A percentile compares a stretch with the other conserved stretches of the same genome.
phyloP scores from a whole-genome alignment of 2,888 invertebrate genomes.

The Calliphora vomitoria region DNA sequence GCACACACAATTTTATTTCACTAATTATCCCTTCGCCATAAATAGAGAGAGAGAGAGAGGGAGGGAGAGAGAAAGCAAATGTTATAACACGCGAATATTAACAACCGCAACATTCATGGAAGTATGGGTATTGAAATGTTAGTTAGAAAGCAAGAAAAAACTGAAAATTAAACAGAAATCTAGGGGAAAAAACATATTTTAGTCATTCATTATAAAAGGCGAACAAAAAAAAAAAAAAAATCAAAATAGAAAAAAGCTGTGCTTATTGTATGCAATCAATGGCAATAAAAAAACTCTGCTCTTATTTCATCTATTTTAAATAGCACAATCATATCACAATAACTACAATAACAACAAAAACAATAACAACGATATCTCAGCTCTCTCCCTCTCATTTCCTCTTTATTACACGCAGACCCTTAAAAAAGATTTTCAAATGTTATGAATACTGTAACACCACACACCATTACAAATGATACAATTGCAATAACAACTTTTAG shows the following conservation, averaged over 20 bases:
- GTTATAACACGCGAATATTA: constrained; percentile 46
- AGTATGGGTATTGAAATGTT: constrained; percentile 20
- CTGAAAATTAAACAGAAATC: constrained; percentile 7
- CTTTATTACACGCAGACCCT: not conserved
- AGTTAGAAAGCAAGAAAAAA: not conserved
- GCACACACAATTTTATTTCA: constrained; percentile 14
- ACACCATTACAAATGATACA: constrained; percentile 9
- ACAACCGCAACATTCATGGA: constrained; percentile 27
- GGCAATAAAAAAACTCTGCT: constrained; percentile 39
- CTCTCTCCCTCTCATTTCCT: not conserved
- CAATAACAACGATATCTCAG: not conserved
- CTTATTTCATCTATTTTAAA: constrained; percentile 60
- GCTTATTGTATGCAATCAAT: constrained; percentile 60
- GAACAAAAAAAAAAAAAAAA: not conserved
- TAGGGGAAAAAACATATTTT: constrained; percentile 27
- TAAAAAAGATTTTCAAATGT: not conserved
- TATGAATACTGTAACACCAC: not conserved
- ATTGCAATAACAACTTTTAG: constrained; percentile 40
- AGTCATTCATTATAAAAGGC: constrained; percentile 22
- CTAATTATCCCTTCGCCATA: constrained; percentile 46
- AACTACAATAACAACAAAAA: constrained; percentile 7
- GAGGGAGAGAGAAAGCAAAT: not conserved
- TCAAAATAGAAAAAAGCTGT: not conserved
- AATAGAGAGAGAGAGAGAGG: not conserved
- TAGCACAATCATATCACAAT: constrained; percentile 51